Evolutionary conservation across 2,888 invertebrate species (phyloP).

Genomic region (Protophormia terraenovae): DNA sequence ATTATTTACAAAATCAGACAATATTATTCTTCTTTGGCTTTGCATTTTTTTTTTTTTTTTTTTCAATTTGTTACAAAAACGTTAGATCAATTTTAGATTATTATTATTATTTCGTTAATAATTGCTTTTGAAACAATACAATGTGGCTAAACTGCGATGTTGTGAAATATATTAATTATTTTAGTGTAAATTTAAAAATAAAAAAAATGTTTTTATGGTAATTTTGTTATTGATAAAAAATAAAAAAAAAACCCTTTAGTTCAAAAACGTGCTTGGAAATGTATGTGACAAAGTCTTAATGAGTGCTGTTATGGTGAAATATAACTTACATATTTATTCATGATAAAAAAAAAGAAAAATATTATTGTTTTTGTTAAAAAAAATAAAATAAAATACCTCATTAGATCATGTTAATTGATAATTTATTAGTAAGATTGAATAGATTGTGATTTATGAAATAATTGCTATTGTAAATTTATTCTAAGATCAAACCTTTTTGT

Average conservation of each 20-base stretch:
- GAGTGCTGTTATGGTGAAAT: too few species aligned
- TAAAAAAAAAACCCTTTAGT: background rate
- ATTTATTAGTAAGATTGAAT: too few species aligned
- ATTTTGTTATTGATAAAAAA: background rate
- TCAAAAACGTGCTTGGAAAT: background rate
- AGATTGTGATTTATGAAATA: too few species aligned
- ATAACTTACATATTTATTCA: too few species aligned
- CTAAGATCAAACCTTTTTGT: too few species aligned
- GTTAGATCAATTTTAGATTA: slow-evolving; percentile 25
- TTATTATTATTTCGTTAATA: background rate
- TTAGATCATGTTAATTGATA: too few species aligned
- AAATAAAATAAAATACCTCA: too few species aligned
- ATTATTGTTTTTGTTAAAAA: too few species aligned
- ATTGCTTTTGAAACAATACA: background rate
- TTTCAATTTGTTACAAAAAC: background rate
- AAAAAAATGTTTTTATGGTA: background rate
- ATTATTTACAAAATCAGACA: background rate
- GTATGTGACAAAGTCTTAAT: background rate
- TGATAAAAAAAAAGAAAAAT: too few species aligned
- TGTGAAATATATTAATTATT: background rate
- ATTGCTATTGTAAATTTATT: too few species aligned
- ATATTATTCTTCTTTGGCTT: too few species aligned
- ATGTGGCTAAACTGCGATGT: background rate
- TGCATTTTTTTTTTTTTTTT: background rate
- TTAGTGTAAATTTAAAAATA: background rate